These are phyloP conservation scores for Drosophila merina DNA, from an alignment of 2,888 invertebrate species.

Conservation along the genomic window DNA sequence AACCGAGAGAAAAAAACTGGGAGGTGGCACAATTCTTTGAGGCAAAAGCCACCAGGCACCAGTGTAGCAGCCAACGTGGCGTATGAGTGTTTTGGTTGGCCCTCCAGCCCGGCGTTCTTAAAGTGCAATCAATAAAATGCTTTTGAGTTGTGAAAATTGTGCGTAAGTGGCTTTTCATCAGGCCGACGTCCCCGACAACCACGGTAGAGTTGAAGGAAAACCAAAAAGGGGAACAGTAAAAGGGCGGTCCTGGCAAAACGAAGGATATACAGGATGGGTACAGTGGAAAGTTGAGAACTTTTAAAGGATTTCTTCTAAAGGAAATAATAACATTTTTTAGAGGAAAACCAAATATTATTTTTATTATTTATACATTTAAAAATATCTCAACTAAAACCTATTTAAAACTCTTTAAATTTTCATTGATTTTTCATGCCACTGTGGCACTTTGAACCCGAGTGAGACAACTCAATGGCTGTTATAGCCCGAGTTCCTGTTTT, in stretches of 20 bases:
- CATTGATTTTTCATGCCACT: conserved; percentile 1
- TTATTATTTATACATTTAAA: neutral
- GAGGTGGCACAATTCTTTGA: conserved; percentile 15
- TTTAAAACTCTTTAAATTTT: neutral
- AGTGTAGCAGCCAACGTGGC: conserved; percentile 44
- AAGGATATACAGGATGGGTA: conserved; percentile 17
- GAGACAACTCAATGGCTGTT: conserved; percentile 16
- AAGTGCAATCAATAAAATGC: conserved; percentile 72
- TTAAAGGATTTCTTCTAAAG: too few relatives aligned
- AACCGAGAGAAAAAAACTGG: conserved; percentile 4
- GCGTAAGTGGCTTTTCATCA: conserved; percentile 70
- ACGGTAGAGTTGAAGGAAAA: conserved; percentile 36
- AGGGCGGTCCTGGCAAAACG: conserved; percentile 41
- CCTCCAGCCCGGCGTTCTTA: conserved; percentile 52
- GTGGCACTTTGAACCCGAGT: conserved; percentile 9
- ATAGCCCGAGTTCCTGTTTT: conserved; percentile 26
- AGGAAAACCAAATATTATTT: too few relatives aligned
- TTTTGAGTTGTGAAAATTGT: conserved; percentile 71
- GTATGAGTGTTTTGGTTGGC: conserved; percentile 56
- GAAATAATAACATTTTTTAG: too few relatives aligned
- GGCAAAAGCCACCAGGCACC: neutral
- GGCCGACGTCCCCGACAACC: conserved; percentile 19
- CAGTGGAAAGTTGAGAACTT: conserved; percentile 13
- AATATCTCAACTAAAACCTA: neutral
- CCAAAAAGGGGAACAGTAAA: conserved; percentile 52